Percentiles rank a stretch among this genome's conserved stretches.
Evolutionary conservation across 2,113 vertebrate genomes (phyloP).

Genomic region (Myrmecophaga tridactyla): DNA sequence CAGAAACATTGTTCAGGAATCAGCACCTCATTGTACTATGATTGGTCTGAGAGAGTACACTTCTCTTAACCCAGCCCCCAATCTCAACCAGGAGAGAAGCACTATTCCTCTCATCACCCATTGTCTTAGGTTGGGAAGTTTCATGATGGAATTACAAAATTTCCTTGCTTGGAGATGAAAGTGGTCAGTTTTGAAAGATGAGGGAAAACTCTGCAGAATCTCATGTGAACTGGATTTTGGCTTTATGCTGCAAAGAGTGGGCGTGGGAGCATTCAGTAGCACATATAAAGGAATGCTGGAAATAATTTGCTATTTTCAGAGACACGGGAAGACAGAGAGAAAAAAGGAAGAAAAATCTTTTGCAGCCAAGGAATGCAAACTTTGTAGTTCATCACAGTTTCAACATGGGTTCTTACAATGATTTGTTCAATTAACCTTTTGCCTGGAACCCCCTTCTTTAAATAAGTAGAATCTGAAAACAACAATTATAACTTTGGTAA

Average conservation of each 20-base stretch:
- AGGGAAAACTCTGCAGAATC: conserved; percentile 29
- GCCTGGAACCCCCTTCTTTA: conserved; percentile 81
- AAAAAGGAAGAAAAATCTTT: conserved; percentile 73
- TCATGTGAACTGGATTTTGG: conserved; percentile 51
- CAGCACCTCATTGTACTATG: not conserved
- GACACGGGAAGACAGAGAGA: conserved; percentile 55
- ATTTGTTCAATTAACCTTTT: conserved; percentile 86
- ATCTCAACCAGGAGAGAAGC: not conserved
- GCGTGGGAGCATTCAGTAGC: conserved; percentile 59
- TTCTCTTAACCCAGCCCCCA: not conserved
- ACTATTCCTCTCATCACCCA: not conserved
- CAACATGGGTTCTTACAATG: conserved; percentile 81
- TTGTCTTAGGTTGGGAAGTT: not conserved
- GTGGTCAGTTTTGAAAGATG: not conserved
- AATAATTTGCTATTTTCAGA: conserved; percentile 75
- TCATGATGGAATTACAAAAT: not conserved
- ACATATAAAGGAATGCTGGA: conserved; percentile 61
- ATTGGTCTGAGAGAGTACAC: not conserved
- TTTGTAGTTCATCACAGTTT: conserved; percentile 81
- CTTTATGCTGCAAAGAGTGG: conserved; percentile 48
- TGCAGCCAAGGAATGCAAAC: conserved; percentile 79
- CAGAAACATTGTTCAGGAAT: conserved; percentile 20
- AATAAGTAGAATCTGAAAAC: conserved; percentile 83
- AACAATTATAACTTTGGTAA: conserved; percentile 87
- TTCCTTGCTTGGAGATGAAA: conserved; percentile 6